Percentiles rank a stretch among this genome's conserved stretches.
Conservation (phyloP, 2,888 invertebrate genomes). For the Pheosia tremula region DNA sequence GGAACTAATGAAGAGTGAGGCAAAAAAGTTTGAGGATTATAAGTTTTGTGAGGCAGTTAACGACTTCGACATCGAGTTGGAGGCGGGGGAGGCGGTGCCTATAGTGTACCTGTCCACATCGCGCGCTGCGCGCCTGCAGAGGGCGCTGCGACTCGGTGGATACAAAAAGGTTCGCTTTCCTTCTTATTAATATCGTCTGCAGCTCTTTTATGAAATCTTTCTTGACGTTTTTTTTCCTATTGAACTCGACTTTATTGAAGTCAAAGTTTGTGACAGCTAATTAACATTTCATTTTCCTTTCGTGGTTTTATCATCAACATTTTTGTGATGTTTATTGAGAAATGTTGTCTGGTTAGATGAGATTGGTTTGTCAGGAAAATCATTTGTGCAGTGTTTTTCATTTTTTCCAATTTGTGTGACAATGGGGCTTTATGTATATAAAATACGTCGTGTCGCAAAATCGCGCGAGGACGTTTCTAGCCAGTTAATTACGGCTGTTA, state of each 20-base stretch:
- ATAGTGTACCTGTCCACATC: constrained; percentile 80
- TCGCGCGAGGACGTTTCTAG: constrained; percentile 27
- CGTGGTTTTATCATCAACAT: constrained; percentile 9
- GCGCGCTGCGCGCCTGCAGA: constrained; percentile 80
- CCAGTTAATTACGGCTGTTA: constrained; percentile 41
- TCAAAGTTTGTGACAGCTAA: constrained; percentile 52
- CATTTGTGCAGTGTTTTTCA: constrained; percentile 27
- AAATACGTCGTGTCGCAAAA: constrained; percentile 12
- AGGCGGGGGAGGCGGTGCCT: constrained; percentile 69
- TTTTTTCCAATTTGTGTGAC: constrained; percentile 46
- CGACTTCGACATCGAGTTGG: constrained; percentile 78
- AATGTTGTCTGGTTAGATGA: constrained; percentile 41
- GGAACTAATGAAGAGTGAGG: constrained; percentile 71
- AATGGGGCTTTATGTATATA: constrained; percentile 17
- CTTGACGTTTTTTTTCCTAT: constrained; percentile 35
- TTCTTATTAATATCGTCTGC: constrained; percentile 36
- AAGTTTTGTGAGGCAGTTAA: constrained; percentile 76
- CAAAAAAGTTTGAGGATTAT: constrained; percentile 73
- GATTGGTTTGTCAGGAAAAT: constrained; percentile 49
- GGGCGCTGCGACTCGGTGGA: constrained; percentile 83
- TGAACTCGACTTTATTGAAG: constrained; percentile 32
- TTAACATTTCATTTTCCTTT: constrained; percentile 48
- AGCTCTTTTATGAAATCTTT: constrained; percentile 37
- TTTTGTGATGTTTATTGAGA: constrained; percentile 22
- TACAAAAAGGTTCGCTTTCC: constrained; percentile 79